Percentiles rank a stretch among this genome's conserved stretches.
Evolutionary conservation across 2,888 invertebrate genomes (phyloP).

Genomic region (Lottia scabra): DNA sequence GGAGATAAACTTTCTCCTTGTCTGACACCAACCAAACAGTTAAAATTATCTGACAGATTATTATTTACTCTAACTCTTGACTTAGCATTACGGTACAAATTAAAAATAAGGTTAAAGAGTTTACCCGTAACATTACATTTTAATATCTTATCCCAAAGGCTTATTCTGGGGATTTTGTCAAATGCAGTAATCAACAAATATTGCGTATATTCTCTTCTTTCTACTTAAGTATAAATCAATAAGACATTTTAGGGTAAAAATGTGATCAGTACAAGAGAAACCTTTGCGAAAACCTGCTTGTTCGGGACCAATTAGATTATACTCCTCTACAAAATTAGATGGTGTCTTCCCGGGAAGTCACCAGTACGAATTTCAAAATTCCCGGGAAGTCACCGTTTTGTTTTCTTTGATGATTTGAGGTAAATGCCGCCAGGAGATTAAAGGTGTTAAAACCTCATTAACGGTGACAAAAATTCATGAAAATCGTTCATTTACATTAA

Average conservation of each 20-base stretch:
- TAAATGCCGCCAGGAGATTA: too few species aligned
- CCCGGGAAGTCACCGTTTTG: too few species aligned
- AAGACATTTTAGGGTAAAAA: slow-evolving; percentile 8
- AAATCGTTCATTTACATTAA: too few species aligned
- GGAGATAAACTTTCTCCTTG: neutral
- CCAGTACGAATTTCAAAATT: too few species aligned
- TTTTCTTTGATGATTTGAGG: too few species aligned
- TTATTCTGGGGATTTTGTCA: slow-evolving; percentile 9
- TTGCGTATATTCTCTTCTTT: slow-evolving; percentile 6
- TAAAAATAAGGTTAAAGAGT: neutral
- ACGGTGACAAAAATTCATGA: too few species aligned
- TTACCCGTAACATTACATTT: neutral
- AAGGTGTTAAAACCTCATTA: too few species aligned
- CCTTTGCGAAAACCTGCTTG: slow-evolving; percentile 3
- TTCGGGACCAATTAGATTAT: neutral
- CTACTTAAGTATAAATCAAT: neutral
- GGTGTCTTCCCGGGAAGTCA: too few species aligned
- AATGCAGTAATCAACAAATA: slow-evolving; percentile 8
- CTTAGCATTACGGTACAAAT: neutral
- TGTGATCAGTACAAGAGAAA: slow-evolving; percentile 6
- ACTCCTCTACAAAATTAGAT: neutral
- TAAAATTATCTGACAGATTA: neutral
- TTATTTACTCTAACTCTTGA: neutral
- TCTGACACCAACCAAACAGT: neutral
- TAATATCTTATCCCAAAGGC: slow-evolving; percentile 14